Evolutionary conservation across 1,140 invertebrate genomes (phyloP).

Genomic region (Bombus affinis): DNA sequence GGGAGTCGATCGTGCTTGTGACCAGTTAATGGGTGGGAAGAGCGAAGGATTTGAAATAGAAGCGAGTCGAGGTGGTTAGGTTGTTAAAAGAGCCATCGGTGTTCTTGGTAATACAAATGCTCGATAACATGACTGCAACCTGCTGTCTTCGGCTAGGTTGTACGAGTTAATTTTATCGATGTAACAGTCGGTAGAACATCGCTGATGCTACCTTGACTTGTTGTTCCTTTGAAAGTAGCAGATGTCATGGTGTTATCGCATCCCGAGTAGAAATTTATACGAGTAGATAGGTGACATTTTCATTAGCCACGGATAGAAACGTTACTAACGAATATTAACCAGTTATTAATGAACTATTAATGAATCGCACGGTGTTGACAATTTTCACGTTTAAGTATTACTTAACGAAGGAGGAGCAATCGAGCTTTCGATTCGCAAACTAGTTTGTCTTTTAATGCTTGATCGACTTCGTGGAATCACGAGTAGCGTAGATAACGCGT

Average conservation of each 20-base stretch:
- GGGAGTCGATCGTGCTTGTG: not conserved
- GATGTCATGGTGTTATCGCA: not conserved
- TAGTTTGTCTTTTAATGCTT: conserved; percentile 4
- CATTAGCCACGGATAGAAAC: not conserved
- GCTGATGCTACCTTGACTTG: not conserved
- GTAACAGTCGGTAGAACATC: conserved; percentile 25
- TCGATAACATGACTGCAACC: not conserved
- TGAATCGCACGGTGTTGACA: too few relatives aligned
- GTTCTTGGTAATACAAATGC: not conserved
- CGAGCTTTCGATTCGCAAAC: not conserved
- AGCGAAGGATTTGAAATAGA: not conserved
- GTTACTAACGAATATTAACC: conserved; percentile 9
- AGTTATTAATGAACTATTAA: not conserved
- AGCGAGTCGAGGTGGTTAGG: not conserved
- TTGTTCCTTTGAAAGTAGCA: not conserved
- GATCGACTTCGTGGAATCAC: not conserved
- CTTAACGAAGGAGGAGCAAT: not conserved
- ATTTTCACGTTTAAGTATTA: too few relatives aligned
- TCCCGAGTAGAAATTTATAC: not conserved
- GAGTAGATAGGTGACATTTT: not conserved
- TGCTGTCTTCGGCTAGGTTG: conserved; percentile 1
- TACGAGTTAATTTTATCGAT: conserved; percentile 37
- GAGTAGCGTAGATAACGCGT: not conserved
- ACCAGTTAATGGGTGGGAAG: too few relatives aligned
- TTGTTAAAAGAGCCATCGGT: not conserved